These are phyloP conservation scores for Drosophila sp. DNA, from an alignment of 1,140 invertebrate genomes.

Conservation along the genomic window DNA sequence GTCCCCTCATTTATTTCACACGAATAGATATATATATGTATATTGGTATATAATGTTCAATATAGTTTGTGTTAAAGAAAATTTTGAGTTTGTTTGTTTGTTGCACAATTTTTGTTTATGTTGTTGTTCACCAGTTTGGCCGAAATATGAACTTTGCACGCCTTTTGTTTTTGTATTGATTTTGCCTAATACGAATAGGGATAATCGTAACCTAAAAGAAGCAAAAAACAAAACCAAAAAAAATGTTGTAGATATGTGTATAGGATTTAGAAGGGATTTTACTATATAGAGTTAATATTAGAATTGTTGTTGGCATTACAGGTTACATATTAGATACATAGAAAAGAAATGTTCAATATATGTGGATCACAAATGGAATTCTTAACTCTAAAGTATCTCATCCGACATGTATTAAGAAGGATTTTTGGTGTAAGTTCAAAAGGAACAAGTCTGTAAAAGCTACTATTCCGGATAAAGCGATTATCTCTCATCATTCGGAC, in stretches of 20 bases:
- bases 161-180: slow-evolving; percentile 21
- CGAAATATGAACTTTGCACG: slow-evolving; percentile 49
- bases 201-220: slow-evolving; percentile 77
- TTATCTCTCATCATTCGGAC: too few relatives aligned
- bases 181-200: slow-evolving; percentile 66
- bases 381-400: too few relatives aligned
- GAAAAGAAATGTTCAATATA: too few relatives aligned
- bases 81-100: slow-evolving; percentile 23
- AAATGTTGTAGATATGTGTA: slow-evolving; percentile 33
- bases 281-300: background rate
- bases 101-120: slow-evolving; percentile 22
- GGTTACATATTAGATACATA: too few relatives aligned
- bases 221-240: slow-evolving; percentile 43
- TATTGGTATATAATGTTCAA: background rate
- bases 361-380: too few relatives aligned
- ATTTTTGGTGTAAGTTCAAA: too few relatives aligned
- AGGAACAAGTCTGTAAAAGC: too few relatives aligned
- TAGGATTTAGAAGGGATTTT: slow-evolving; percentile 12
- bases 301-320: background rate
- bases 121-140: slow-evolving; percentile 43
- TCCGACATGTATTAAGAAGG: too few relatives aligned
- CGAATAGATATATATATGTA: slow-evolving; percentile 7
- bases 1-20: background rate
- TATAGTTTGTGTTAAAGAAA: slow-evolving; percentile 10
- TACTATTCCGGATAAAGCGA: too few relatives aligned